Evolutionary conservation across 2,888 invertebrate species (phyloP).

Genomic region (Oligia fasciuncula): DNA sequence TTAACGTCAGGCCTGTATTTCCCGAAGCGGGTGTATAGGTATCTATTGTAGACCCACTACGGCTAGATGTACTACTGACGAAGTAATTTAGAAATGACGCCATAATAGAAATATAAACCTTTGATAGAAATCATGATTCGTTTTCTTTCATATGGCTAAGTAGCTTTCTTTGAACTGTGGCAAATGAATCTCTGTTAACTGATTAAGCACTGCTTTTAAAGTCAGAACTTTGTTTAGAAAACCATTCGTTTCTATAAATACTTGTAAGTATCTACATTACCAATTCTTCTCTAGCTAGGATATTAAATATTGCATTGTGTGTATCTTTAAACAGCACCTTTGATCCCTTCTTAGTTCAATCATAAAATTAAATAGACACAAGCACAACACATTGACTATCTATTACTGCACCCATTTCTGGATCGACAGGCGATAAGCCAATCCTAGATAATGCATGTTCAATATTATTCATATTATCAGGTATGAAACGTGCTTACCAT

Average conservation of each 20-base stretch:
- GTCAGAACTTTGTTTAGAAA: neutral
- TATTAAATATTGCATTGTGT: neutral
- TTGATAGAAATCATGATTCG: neutral
- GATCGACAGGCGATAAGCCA: constrained; percentile 40
- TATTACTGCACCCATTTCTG: constrained; percentile 43
- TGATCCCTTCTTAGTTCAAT: constrained; percentile 9
- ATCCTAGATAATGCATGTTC: constrained; percentile 32
- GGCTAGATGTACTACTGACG: neutral
- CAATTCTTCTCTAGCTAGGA: neutral
- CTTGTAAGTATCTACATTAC: neutral
- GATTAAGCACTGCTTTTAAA: neutral
- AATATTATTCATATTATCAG: constrained; percentile 40
- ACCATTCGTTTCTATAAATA: neutral
- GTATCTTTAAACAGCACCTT: constrained; percentile 4
- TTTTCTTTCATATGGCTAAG: neutral
- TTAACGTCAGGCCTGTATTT: neutral
- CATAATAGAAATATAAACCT: neutral
- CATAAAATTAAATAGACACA: constrained; percentile 21
- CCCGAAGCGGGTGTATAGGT: neutral
- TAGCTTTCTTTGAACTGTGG: neutral
- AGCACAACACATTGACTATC: constrained; percentile 7
- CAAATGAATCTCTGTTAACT: neutral
- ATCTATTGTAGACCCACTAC: neutral
- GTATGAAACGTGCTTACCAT: constrained; percentile 33
- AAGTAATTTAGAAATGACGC: neutral